These are phyloP conservation scores for Sebastes cheni DNA, from an alignment of 2,797 vertebrate genomes.

Conservation along the genomic window DNA sequence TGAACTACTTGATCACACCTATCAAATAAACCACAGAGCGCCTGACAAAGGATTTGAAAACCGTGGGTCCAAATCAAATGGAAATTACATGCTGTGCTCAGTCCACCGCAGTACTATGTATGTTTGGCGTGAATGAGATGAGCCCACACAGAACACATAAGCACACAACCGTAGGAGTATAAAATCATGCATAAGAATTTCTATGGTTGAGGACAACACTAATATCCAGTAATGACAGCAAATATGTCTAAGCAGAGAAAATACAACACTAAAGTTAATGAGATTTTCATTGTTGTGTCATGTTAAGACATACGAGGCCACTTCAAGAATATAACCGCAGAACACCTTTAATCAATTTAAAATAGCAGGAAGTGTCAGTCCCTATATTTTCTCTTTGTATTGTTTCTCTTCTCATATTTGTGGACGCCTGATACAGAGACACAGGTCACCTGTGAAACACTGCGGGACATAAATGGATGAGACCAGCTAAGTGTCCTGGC, in stretches of 20 bases:
- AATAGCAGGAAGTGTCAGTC: not conserved
- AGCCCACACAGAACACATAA: too few relatives aligned
- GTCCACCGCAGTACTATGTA: too few relatives aligned
- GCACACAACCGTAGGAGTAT: too few relatives aligned
- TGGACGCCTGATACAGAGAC: not conserved
- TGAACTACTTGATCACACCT: too few relatives aligned
- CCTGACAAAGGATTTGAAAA: too few relatives aligned
- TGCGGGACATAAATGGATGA: not conserved
- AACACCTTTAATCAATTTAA: not conserved
- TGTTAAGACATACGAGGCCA: not conserved
- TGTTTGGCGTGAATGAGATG: too few relatives aligned
- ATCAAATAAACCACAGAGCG: too few relatives aligned
- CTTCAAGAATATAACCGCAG: not conserved
- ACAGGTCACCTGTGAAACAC: not conserved
- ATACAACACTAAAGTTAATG: too few relatives aligned
- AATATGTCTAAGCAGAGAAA: not conserved
- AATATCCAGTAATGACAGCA: not conserved
- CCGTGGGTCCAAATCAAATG: too few relatives aligned
- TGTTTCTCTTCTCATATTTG: not conserved
- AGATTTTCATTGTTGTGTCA: not conserved
- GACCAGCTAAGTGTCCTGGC: not conserved
- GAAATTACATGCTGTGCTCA: too few relatives aligned
- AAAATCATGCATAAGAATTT: too few relatives aligned
- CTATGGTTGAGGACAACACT: too few relatives aligned
- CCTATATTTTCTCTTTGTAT: not conserved